These are phyloP conservation scores for Plectrocnemia conspersa DNA, from an alignment of 1,140 invertebrate species.

Conservation along the genomic window DNA sequence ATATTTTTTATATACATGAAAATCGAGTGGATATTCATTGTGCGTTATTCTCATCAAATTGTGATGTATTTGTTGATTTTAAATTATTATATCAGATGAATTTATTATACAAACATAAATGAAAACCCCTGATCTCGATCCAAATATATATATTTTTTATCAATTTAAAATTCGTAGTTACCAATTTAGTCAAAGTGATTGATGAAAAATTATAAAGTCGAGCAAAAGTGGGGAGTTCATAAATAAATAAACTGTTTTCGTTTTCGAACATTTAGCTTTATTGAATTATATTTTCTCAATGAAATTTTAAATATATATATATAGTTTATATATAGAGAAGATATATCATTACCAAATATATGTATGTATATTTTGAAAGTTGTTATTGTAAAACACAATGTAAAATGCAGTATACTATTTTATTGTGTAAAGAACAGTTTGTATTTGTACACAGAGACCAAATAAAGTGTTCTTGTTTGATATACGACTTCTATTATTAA, in stretches of 20 bases:
- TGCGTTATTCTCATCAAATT: too few species aligned
- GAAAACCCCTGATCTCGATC: too few species aligned
- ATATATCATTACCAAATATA: conserved; percentile 16
- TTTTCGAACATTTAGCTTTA: not conserved
- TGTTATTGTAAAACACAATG: conserved; percentile 12
- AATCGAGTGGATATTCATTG: too few species aligned
- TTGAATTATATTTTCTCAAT: conserved; percentile 17
- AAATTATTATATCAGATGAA: too few species aligned
- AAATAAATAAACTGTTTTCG: not conserved
- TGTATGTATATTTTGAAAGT: conserved; percentile 3
- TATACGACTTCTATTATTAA: conserved; percentile 38
- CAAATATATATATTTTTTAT: too few species aligned
- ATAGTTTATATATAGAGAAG: not conserved
- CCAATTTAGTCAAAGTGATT: too few species aligned
- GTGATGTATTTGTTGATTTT: too few species aligned
- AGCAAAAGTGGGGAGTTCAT: not conserved
- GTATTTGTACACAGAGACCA: conserved; percentile 46
- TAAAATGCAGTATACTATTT: conserved; percentile 18
- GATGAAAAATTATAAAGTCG: not conserved
- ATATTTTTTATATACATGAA: too few species aligned
- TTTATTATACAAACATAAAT: too few species aligned
- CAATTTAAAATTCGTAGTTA: too few species aligned
- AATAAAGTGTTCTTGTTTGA: conserved; percentile 54
- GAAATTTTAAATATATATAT: conserved; percentile 7
- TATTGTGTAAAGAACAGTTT: conserved; percentile 17